Conservation (phyloP, 2,888 invertebrate species). For the Anagyrus pseudococci region DNA sequence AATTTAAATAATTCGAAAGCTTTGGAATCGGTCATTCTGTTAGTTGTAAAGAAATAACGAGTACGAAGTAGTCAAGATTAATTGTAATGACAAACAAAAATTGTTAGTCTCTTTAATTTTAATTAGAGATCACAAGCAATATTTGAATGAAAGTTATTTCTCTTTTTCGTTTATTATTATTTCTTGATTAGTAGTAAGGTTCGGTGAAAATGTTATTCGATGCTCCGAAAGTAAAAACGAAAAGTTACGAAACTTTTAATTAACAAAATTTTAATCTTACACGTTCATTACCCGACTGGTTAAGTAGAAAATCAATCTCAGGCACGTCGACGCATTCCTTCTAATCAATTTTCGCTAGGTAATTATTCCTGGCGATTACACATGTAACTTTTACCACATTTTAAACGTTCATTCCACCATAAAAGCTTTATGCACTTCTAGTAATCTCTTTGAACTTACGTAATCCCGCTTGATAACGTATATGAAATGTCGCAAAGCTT, state of each 20-base stretch:
- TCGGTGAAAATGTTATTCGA: no score
- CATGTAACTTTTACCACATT: conserved; percentile 15
- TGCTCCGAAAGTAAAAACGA: no score
- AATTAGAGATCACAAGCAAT: no score
- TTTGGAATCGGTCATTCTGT: no score
- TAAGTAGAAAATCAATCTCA: conserved; percentile 11
- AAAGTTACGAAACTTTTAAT: conserved; percentile 26
- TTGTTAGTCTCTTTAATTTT: no score
- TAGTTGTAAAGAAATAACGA: no score
- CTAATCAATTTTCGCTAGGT: conserved; percentile 20
- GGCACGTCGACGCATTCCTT: conserved; percentile 8
- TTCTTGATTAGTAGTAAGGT: no score
- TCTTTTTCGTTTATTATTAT: no score
- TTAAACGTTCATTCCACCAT: not conserved
- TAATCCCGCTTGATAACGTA: not conserved
- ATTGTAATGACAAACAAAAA: no score
- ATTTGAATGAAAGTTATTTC: no score
- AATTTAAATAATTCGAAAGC: no score
- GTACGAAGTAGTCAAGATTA: no score
- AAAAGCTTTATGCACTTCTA: not conserved
- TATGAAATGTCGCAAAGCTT: conserved; percentile 1
- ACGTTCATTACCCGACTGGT: conserved; percentile 25
- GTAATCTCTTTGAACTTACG: conserved; percentile 14
- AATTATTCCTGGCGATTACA: conserved; percentile 20
- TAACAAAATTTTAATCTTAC: conserved; percentile 19